Conservation (phyloP, 2,888 invertebrate species). For the Dilophus febrilis region DNA sequence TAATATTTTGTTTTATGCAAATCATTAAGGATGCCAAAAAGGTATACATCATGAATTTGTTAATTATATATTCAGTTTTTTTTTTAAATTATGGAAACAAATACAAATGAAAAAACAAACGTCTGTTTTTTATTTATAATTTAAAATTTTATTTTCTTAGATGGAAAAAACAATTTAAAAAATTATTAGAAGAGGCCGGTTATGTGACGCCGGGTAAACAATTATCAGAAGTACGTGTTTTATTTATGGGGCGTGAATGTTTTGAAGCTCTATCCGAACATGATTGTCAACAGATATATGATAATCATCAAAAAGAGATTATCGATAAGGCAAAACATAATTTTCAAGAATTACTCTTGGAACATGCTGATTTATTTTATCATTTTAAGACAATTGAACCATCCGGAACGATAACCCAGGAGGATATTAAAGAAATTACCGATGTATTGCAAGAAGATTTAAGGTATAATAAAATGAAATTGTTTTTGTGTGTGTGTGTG, state of each 20-base stretch:
- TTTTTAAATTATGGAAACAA: not conserved
- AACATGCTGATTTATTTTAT: conserved; percentile 85
- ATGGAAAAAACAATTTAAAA: conserved; percentile 88
- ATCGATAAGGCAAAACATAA: conserved; percentile 79
- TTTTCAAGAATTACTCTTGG: conserved; percentile 80
- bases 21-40: conserved; percentile 35
- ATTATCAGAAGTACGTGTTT: conserved; percentile 71
- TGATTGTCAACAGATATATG: conserved; percentile 84
- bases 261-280: conserved; percentile 80
- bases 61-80: not conserved
- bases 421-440: conserved; percentile 85
- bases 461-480: conserved; percentile 38
- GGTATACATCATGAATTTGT: conserved; percentile 30
- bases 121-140: conserved; percentile 4
- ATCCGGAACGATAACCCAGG: conserved; percentile 79
- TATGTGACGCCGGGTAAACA: conserved; percentile 94
- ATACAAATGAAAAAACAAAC: not conserved
- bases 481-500: too few species aligned
- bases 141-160: conserved; percentile 32
- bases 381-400: conserved; percentile 83
- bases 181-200: conserved; percentile 79
- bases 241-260: conserved; percentile 88
- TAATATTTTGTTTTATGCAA: conserved; percentile 9
- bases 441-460: conserved; percentile 84
- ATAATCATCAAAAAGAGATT: conserved; percentile 80